These are phyloP conservation scores for Papilio polytes DNA, from an alignment of 1,140 invertebrate genomes.

Conservation along the genomic window DNA sequence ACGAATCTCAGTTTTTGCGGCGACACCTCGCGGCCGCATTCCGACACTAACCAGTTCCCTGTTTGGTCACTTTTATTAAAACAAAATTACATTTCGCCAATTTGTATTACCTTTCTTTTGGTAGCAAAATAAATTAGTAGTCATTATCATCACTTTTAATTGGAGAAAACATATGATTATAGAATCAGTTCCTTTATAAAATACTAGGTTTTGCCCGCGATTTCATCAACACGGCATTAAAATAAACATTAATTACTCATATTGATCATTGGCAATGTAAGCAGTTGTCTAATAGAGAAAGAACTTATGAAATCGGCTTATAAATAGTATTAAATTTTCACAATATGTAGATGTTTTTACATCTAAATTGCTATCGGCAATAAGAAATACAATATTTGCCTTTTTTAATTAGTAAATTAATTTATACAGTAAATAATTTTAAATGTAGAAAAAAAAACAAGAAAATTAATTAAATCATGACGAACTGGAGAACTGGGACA, in stretches of 20 bases:
- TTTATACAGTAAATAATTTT: background rate
- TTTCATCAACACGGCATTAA: too few species aligned
- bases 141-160: background rate
- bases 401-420: too few species aligned
- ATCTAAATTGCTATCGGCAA: too few species aligned
- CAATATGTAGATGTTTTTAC: too few species aligned
- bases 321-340: too few species aligned
- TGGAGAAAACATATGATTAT: background rate
- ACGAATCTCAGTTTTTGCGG: constrained; percentile 21
- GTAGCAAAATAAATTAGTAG: background rate
- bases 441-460: background rate
- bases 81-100: background rate
- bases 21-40: background rate
- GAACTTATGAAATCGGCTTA: too few species aligned
- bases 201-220: too few species aligned
- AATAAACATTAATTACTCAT: too few species aligned
- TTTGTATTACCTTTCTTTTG: background rate
- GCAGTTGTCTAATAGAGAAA: too few species aligned
- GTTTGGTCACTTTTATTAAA: constrained; percentile 24
- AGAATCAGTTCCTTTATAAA: too few species aligned
- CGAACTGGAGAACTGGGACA: background rate
- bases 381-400: too few species aligned
- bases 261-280: too few species aligned
- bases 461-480: background rate
- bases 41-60: background rate